A percentile compares a stretch with the other conserved stretches of the same genome.
Evolutionary conservation across 2,113 vertebrate genomes (phyloP).

Genomic region (Cyphomyrus plagiostoma): DNA sequence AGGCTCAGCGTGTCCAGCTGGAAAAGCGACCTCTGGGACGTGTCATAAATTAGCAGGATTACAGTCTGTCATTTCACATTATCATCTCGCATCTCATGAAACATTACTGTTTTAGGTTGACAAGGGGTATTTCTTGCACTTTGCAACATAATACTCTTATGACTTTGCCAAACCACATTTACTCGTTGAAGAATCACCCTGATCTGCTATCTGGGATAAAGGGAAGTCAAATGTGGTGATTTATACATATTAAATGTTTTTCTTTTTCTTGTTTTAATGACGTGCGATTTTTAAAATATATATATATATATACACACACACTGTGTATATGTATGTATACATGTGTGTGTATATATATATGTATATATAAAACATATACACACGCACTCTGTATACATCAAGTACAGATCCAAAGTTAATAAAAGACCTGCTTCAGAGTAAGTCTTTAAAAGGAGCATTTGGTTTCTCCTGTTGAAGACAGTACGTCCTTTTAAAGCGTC

Average conservation of each 20-base stretch:
- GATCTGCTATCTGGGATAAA: background rate
- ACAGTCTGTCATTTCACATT: slow-evolving; percentile 6
- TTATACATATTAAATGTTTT: background rate
- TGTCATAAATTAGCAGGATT: slow-evolving; percentile 10
- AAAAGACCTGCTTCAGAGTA: background rate
- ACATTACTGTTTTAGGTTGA: background rate
- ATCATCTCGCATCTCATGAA: background rate
- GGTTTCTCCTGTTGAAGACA: background rate
- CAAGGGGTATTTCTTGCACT: background rate
- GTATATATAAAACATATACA: too few species aligned
- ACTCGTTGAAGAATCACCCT: background rate
- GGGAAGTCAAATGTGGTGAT: background rate
- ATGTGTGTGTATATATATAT: background rate
- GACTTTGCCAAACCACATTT: background rate
- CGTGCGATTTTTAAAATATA: background rate
- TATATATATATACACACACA: background rate
- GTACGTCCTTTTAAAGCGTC: background rate
- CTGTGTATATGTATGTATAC: too few species aligned
- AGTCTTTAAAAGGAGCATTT: background rate
- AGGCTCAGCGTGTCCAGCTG: background rate
- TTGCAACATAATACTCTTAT: slow-evolving; percentile 6
- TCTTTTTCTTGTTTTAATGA: background rate
- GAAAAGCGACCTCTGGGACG: background rate
- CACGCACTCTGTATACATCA: background rate
- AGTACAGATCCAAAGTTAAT: background rate